A percentile compares a stretch with the other conserved stretches of the same genome.
Evolutionary conservation across 1,140 invertebrate genomes (phyloP).

Genomic region (Cyclargus thomasi): DNA sequence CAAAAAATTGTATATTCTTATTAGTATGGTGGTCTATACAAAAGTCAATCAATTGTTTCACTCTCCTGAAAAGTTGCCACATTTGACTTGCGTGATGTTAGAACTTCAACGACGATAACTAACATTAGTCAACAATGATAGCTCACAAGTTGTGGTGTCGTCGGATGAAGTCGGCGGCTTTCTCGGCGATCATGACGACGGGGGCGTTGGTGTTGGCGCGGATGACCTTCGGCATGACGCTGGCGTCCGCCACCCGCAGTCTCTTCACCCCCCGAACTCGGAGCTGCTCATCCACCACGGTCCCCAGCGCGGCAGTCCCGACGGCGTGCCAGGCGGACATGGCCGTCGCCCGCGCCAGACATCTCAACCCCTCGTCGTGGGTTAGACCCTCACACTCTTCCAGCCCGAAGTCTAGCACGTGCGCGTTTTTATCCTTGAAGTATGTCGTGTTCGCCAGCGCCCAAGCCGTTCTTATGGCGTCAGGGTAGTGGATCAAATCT

Average conservation of each 20-base stretch:
- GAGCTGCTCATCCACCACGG: conserved; percentile 68
- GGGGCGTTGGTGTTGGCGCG: conserved; percentile 79
- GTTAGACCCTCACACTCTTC: conserved; percentile 32
- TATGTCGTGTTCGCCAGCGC: conserved; percentile 43
- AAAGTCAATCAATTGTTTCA: too few species aligned
- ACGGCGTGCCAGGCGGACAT: conserved; percentile 58
- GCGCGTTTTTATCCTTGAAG: conserved; percentile 40
- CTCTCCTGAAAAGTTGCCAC: too few species aligned
- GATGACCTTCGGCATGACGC: conserved; percentile 78
- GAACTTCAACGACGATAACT: too few species aligned
- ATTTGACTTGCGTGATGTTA: too few species aligned
- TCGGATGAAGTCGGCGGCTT: conserved; percentile 77
- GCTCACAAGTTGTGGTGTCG: neutral
- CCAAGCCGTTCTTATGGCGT: conserved; percentile 35
- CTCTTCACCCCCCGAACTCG: conserved; percentile 71
- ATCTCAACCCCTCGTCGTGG: conserved; percentile 27
- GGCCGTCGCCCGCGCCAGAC: conserved; percentile 37
- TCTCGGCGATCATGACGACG: conserved; percentile 79
- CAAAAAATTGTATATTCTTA: too few species aligned
- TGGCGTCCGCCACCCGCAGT: conserved; percentile 78
- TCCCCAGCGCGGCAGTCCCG: conserved; percentile 77
- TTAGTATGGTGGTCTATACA: too few species aligned
- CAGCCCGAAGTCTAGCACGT: conserved; percentile 39
- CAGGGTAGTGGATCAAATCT: conserved; percentile 65
- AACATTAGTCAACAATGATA: neutral